Evolutionary conservation across 1,140 invertebrate species (phyloP), one percentile per base, ranked within the genome.

Genomic region (Philotrypesis tridentata): DNA sequence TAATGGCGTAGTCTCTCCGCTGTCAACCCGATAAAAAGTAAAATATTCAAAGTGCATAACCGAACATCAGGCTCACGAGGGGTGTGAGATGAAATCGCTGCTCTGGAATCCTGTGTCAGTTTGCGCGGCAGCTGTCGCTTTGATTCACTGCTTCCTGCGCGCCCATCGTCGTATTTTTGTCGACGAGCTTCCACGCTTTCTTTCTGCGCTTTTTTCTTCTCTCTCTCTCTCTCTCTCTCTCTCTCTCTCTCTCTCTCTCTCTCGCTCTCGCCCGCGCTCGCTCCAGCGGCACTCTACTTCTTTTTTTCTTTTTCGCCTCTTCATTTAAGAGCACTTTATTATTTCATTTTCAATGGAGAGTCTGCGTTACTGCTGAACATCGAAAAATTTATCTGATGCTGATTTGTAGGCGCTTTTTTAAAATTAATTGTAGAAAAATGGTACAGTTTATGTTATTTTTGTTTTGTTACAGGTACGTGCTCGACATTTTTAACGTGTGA

Each of bases 71-170:
- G 27, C 67, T 70, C 80, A 73, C 67, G 79, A 83, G 23, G 70
- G 63, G 75, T 43, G 40, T 79, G 81, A 83, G 80, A 84, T 84
- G 80, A 84, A 87, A 87, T 86, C 76, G 82, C 85, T 84, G 84
- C 73, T 82, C 85, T 85, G 79, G 75, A 67, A 67, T 84, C 80
- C 85, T 82, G 80, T 55, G 83, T 84, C 82, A 82, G 83, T 61
- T 85, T 60, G 80, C 74, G 77, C 78, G 77, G 74, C 55, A 85
- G 86, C 86, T 89, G 89, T 89, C 87, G 82, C 84, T 89, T 89
- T 89, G 88, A 89, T 89, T 89, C 88, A 89, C 87, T 84, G 87
- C 87, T 89, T 89, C 87, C 89, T 89, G 88, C 60, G 88, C 65
- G 67, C 81, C 71, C 79, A 79, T 87, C 83, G 82, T 87, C 82